Evolutionary conservation across 2,888 invertebrate species (phyloP), one percentile per base, ranked within the genome.

Genomic region (Troglohyphantes excavatus): DNA sequence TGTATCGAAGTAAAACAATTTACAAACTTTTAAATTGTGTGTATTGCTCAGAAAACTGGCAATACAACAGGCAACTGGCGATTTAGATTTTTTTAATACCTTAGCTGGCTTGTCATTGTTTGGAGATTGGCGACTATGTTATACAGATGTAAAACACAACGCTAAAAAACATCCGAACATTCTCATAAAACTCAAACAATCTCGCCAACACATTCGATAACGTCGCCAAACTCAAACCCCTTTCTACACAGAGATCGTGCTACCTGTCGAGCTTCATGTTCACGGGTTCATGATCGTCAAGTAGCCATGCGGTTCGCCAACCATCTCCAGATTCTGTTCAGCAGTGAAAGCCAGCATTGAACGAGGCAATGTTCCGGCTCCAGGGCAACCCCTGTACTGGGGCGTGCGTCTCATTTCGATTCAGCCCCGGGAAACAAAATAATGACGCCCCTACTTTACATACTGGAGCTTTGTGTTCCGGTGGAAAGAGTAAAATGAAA

Each of bases 371-470:
- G 27, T 65, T n/a, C n/a, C n/a, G n/a, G 75, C 84, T 70, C 29
- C 26, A 63, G 73, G 83, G 83, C 73, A 21, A 27, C 43, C 29
- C 63, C 19, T 19, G 27, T 27, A 33, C 33, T 7, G 61, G 63
- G 43, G 26, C 29, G 61, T 26, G 39, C 53, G 82, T 70, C 79
- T 87, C 86, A 81, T 75, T 81, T 88, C 87, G 87, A 88, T 88
- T 88, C 76, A 59, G 75, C 88, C 88, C 88, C 67, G 75, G 82
- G 88, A 61, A 39, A 39, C 67, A 61, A 89, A 89, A 89, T 89
- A 89, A 89, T 89, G 88, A 82, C 61, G 73, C 46, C 39, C 53
- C 39, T 65, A 17, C 72, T 43, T 46, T n/a, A 9, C 53, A 59
- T 11, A 19, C 9, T 21, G 23, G 23, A 59, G 39, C n/a, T 61